phyloP scores from a whole-genome alignment of 2,113 vertebrate species.

The Nyctereutes procyonoides region DNA sequence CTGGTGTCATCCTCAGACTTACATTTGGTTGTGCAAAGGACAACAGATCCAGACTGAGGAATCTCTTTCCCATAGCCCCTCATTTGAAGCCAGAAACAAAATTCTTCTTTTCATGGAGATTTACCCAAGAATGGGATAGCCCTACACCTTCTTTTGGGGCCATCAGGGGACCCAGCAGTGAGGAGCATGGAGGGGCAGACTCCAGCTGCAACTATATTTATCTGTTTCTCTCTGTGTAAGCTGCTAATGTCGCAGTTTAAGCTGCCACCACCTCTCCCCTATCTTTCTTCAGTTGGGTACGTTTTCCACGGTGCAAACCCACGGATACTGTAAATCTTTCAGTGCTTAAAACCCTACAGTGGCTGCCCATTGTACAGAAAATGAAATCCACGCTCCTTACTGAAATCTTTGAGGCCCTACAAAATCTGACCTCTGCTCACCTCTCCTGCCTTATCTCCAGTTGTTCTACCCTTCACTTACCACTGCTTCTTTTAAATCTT shows the following conservation, averaged over 20 bases:
- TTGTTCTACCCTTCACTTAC: not conserved
- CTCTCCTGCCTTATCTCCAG: not conserved
- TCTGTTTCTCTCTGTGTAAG: not conserved
- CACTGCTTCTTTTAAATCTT: constrained; percentile 10
- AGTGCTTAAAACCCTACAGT: not conserved
- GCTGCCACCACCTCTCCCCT: not conserved
- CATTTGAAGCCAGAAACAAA: not conserved
- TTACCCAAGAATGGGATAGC: not conserved
- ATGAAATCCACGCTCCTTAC: not conserved
- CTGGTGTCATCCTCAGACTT: not conserved
- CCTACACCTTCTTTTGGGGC: not conserved
- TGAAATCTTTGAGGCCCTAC: not conserved
- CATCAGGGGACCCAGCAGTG: not conserved
- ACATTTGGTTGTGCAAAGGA: not conserved
- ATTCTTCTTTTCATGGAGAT: constrained; percentile 36
- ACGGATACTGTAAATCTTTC: not conserved
- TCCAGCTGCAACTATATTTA: not conserved
- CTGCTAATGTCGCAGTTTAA: not conserved
- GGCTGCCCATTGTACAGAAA: constrained; percentile 35
- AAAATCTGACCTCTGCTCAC: not conserved
- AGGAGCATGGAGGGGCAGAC: not conserved
- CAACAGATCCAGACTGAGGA: not conserved
- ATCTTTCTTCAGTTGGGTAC: not conserved
- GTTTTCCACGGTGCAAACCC: not conserved
- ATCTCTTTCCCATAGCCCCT: not conserved